phyloP scores from a whole-genome alignment of 1,140 invertebrate species.

The Mycetomoellerius zeteki region DNA sequence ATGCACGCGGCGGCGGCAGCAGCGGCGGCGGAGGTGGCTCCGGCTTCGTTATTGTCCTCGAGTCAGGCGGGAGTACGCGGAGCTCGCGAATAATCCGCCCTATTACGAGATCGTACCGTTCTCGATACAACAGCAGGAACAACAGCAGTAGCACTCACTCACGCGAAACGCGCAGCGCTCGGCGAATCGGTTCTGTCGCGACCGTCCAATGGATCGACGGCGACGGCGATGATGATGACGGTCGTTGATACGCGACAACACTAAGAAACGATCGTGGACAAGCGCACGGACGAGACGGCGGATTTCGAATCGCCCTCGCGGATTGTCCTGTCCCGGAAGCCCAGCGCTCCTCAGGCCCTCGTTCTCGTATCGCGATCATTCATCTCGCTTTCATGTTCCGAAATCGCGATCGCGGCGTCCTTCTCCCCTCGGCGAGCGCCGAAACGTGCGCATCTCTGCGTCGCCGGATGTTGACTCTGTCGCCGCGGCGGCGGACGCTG shows the following conservation, averaged over 20 bases:
- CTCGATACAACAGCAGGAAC: neutral
- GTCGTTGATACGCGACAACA: neutral
- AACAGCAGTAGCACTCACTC: conserved; percentile 41
- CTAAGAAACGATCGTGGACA: conserved; percentile 5
- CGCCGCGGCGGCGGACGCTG: conserved; percentile 71
- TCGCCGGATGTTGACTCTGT: conserved; percentile 78
- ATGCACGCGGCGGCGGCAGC: neutral
- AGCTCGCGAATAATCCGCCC: neutral
- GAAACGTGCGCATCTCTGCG: conserved; percentile 78
- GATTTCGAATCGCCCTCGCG: conserved; percentile 70
- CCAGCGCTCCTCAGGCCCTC: conserved; percentile 67
- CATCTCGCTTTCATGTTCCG: conserved; percentile 75
- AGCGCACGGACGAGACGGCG: conserved; percentile 23
- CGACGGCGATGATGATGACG: too few relatives aligned
- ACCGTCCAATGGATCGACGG: neutral
- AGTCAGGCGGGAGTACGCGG: neutral
- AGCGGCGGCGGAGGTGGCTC: neutral
- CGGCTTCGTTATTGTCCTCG: neutral
- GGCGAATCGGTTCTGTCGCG: neutral
- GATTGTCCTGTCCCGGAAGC: conserved; percentile 60
- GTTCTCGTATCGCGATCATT: conserved; percentile 62
- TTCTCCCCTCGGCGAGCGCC: conserved; percentile 69
- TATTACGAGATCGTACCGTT: conserved; percentile 11
- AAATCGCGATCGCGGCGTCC: conserved; percentile 75
- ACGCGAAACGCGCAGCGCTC: conserved; percentile 2